Conservation (phyloP, 2,888 invertebrate species). For the Byasa hedistus region DNA sequence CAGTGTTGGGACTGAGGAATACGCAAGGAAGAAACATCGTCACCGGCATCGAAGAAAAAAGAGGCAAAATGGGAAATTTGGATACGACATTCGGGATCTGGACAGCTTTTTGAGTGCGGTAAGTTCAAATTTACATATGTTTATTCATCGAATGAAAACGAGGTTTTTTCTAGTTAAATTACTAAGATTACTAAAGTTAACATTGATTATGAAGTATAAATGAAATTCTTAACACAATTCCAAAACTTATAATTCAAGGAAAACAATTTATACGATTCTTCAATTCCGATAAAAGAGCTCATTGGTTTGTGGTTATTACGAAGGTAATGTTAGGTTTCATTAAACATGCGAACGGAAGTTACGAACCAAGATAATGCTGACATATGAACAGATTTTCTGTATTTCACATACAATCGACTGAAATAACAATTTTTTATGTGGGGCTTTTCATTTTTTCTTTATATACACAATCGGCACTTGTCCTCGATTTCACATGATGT, state of each 20-base stretch:
- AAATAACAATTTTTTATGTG: neutral
- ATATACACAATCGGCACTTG: too few species aligned
- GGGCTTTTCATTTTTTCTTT: too few species aligned
- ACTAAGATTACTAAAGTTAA: neutral
- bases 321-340: constrained; percentile 2
- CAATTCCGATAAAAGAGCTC: neutral
- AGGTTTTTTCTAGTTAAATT: neutral
- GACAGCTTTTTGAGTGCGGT: constrained; percentile 89
- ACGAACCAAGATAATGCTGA: constrained; percentile 2
- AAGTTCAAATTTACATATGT: constrained; percentile 36
- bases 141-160: neutral
- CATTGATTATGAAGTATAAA: neutral
- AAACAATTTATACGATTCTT: neutral
- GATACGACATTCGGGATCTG: constrained; percentile 89
- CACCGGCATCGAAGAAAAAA: constrained; percentile 73
- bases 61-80: constrained; percentile 75
- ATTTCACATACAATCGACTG: neutral
- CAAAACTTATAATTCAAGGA: neutral
- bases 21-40: constrained; percentile 66
- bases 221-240: neutral
- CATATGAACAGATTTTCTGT: neutral
- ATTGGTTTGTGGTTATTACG: constrained; percentile 2
- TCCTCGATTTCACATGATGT: too few species aligned
- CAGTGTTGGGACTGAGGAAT: constrained; percentile 67
- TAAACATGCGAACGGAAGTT: constrained; percentile 5